Base-by-base conservation (phyloP, 2,113 vertebrate genomes). In the Fukomys damarensis region DNA sequence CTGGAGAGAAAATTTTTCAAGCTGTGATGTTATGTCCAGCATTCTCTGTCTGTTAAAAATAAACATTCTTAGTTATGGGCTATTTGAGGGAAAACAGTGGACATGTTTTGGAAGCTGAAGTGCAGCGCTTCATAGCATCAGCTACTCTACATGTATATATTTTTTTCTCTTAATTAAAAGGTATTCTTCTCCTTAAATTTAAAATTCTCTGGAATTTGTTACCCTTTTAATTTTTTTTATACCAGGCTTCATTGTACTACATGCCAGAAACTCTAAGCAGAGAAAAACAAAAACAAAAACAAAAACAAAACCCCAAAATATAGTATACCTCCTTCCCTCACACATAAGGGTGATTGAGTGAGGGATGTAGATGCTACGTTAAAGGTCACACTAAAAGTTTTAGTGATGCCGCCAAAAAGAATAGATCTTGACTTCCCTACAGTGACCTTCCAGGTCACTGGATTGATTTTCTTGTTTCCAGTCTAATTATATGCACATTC, bases 11-110 rank as follows among this genome's bases (percentile, higher is more conserved):
- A 28, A 94, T 91, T 97, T 96, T 96, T 86, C 49, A 76, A 96
- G 87, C 49, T 80, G 49, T 91, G 81, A 89, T 94, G 28, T 63
- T 93, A 85, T 89, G 76, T 93, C 84, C 81, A 91, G 68, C n/a
- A 74, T 96, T 94, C 66, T 77, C 8, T 84, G 32, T 83, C 43
- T 89, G 56, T 95, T 97, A 88, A 95, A 97, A 96, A 89, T 54
- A 95, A 96, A 92, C 43, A 89, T 93, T 94, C 8, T 66, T 66
- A 83, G 68, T 93, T 96, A 52, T 11, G 91, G 30, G 20, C 4
- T 92, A 35, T 96, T 96, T 4, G 86, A 90, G 32, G 13, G 13
- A 86, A 77, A 20, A 59, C 30, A 72, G 74, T 17, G 5, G 8
- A 80, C 38, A 49, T 54, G 32, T 22, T 94, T 90, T 86, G 49